A percentile compares a stretch with the other conserved stretches of the same genome.
Conservation (phyloP, 1,140 invertebrate species). For the Drosophila pectinifera region DNA sequence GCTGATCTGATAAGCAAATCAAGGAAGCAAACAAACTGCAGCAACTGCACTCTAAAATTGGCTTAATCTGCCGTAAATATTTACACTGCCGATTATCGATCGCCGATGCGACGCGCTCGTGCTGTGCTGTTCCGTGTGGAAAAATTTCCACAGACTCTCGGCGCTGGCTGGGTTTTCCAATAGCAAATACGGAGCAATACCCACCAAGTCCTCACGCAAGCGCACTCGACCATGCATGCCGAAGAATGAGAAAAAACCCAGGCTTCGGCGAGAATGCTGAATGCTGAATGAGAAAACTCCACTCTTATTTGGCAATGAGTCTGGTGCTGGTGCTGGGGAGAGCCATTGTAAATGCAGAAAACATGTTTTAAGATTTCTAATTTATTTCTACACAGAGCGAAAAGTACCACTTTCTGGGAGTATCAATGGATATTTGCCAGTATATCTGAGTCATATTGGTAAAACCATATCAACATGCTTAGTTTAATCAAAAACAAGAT, state of each 20-base stretch:
- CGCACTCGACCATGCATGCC: constrained; percentile 40
- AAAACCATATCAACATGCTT: not conserved
- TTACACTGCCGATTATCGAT: constrained; percentile 67
- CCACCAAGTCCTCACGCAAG: constrained; percentile 46
- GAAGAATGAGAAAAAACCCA: constrained; percentile 36
- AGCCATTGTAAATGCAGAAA: constrained; percentile 49
- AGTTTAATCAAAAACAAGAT: too few species aligned
- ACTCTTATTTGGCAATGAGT: constrained; percentile 73
- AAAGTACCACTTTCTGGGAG: not conserved
- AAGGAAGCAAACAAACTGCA: constrained; percentile 44
- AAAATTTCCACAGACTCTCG: constrained; percentile 28
- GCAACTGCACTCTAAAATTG: constrained; percentile 44
- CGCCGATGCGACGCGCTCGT: not conserved
- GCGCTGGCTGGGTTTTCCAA: constrained; percentile 6
- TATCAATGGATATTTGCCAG: not conserved
- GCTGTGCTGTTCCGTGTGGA: constrained; percentile 30
- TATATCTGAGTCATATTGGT: too few species aligned
- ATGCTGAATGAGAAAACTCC: constrained; percentile 31
- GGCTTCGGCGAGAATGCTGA: constrained; percentile 36
- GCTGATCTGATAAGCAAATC: constrained; percentile 53
- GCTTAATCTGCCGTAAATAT: constrained; percentile 74
- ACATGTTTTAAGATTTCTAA: constrained; percentile 53
- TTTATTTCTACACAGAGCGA: constrained; percentile 1
- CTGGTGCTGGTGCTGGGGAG: not conserved
- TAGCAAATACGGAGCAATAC: not conserved